A percentile compares a stretch with the other conserved stretches of the same genome.
phyloP scores from a whole-genome alignment of 2,888 invertebrate species.

The Synanthedon formicaeformis region DNA sequence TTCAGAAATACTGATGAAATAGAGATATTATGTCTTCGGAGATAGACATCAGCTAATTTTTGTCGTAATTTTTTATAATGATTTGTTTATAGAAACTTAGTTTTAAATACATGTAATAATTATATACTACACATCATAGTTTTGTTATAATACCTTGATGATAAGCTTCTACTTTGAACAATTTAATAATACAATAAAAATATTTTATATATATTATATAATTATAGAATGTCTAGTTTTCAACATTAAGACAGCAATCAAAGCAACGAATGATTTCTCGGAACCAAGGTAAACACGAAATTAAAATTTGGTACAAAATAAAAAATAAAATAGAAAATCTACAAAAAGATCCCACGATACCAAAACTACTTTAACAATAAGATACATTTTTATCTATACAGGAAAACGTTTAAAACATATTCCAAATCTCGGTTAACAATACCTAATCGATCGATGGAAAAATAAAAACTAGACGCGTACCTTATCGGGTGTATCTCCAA shows the following conservation, averaged over 20 bases:
- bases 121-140: no score
- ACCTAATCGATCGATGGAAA: slow-evolving; percentile 41
- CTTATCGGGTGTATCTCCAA: slow-evolving; percentile 50
- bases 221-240: no score
- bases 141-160: no score
- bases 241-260: not conserved
- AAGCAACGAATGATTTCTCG: slow-evolving; percentile 3
- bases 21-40: no score
- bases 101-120: no score
- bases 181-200: no score
- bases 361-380: slow-evolving; percentile 28
- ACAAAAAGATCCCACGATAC: slow-evolving; percentile 36
- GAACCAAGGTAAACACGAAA: slow-evolving; percentile 3
- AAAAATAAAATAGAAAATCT: slow-evolving; percentile 3
- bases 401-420: slow-evolving; percentile 44
- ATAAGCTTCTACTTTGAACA: no score
- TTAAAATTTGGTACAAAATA: slow-evolving; percentile 9
- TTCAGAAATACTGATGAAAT: no score
- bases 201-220: no score
- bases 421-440: slow-evolving; percentile 45
- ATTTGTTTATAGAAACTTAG: no score
- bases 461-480: slow-evolving; percentile 41
- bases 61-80: no score
- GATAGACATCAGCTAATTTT: no score
- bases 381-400: slow-evolving; percentile 36